These are phyloP conservation scores for Alsophila aescularia DNA, from an alignment of 2,888 invertebrate genomes.

Conservation along the genomic window DNA sequence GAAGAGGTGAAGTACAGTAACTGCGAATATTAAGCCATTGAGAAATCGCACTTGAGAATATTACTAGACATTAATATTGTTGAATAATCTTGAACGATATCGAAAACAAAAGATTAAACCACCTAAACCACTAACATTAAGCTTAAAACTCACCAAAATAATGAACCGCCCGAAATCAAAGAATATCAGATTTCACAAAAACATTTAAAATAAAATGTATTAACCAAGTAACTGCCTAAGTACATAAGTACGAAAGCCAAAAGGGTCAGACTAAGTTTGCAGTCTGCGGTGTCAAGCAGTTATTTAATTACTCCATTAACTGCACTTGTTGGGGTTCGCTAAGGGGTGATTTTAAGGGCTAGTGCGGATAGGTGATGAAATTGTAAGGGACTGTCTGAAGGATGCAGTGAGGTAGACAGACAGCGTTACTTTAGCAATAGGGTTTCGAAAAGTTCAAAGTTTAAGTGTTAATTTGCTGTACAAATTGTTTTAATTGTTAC, in stretches of 20 bases:
- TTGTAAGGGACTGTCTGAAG: background rate
- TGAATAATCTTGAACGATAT: no score
- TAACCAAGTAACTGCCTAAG: background rate
- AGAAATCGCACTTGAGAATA: no score
- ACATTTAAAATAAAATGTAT: background rate
- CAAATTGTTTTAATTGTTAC: no score
- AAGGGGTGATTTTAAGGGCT: background rate
- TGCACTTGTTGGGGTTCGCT: background rate
- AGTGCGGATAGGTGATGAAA: background rate
- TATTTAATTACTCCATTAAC: slow-evolving; percentile 11
- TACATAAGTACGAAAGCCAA: background rate
- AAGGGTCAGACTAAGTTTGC: slow-evolving; percentile 1
- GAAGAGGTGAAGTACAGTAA: no score
- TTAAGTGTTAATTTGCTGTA: no score
- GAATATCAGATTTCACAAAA: background rate
- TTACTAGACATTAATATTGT: no score
- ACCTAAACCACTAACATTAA: no score
- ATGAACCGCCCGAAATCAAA: background rate
- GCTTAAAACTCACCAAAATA: background rate
- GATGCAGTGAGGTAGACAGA: no score
- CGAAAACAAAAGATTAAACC: no score
- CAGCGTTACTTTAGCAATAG: no score
- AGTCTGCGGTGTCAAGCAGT: background rate
- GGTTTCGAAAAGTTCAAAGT: no score
- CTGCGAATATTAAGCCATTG: no score